Percentiles rank a stretch among this genome's conserved stretches.
Evolutionary conservation across 2,797 vertebrate genomes (phyloP).

Genomic region (Psittacula echo): DNA sequence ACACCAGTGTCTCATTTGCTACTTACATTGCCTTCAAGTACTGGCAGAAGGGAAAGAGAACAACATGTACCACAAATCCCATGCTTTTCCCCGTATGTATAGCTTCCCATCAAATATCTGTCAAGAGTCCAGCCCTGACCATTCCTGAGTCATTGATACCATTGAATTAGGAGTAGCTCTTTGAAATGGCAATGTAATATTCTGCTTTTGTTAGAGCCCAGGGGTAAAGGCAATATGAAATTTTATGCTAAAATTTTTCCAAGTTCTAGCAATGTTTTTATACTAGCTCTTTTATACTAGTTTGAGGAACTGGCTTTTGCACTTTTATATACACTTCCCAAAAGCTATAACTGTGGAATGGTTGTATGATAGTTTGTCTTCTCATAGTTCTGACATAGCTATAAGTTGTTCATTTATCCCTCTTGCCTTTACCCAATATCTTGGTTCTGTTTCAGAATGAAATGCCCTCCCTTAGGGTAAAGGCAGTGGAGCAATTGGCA

Average conservation of each 20-base stretch:
- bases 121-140: neutral
- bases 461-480: neutral
- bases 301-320: neutral
- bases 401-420: neutral
- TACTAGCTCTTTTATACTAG: neutral
- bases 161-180: neutral
- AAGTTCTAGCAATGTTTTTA: neutral
- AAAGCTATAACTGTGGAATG: neutral
- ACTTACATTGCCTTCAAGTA: neutral
- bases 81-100: neutral
- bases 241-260: neutral
- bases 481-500: neutral
- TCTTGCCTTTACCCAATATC: neutral
- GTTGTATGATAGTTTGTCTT: neutral
- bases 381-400: neutral
- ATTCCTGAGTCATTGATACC: neutral
- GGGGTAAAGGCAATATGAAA: neutral
- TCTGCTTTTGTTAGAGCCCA: neutral
- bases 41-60: neutral
- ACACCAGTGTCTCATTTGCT: neutral
- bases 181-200: neutral
- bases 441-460: neutral
- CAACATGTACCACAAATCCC: neutral
- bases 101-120: neutral
- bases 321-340: neutral